Evolutionary conservation across 2,113 vertebrate genomes (phyloP).

Genomic region (Cebus imitator): DNA sequence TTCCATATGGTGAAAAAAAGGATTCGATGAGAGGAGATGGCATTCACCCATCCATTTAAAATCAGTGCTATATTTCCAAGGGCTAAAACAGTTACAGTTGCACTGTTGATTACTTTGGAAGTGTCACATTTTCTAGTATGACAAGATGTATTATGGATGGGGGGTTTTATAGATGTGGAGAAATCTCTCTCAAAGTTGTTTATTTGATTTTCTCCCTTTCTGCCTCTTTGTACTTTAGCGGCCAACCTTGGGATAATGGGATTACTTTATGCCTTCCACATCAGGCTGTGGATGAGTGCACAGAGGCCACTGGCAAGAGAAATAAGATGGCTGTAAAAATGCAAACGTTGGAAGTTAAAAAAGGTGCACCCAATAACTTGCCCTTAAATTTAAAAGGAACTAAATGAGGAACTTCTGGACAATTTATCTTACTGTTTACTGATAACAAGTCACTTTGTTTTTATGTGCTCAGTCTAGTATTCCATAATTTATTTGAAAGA

Average conservation of each 20-base stretch:
- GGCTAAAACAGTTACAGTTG: slow-evolving; percentile 68
- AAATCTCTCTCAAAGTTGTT: slow-evolving; percentile 83
- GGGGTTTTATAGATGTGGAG: slow-evolving; percentile 81
- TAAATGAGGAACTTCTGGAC: slow-evolving; percentile 91
- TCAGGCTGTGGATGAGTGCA: slow-evolving; percentile 86
- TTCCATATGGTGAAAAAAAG: neutral
- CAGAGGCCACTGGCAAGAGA: slow-evolving; percentile 86
- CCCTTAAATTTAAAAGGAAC: slow-evolving; percentile 88
- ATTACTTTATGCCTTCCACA: slow-evolving; percentile 88
- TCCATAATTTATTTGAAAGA: slow-evolving; percentile 94
- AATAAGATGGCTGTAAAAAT: slow-evolving; percentile 88
- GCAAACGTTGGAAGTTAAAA: slow-evolving; percentile 81
- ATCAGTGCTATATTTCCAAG: slow-evolving; percentile 64
- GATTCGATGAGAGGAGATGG: neutral
- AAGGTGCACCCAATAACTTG: slow-evolving; percentile 87
- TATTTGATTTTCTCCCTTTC: slow-evolving; percentile 79
- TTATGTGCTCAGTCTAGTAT: slow-evolving; percentile 93
- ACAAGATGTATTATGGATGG: slow-evolving; percentile 83
- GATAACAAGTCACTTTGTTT: slow-evolving; percentile 94
- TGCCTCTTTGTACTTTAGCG: slow-evolving; percentile 66
- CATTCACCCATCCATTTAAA: slow-evolving; percentile 65
- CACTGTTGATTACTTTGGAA: slow-evolving; percentile 84
- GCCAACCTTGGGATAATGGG: slow-evolving; percentile 87
- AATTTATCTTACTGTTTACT: slow-evolving; percentile 94
- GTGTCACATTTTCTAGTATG: slow-evolving; percentile 85